A percentile compares a stretch with the other conserved stretches of the same genome.
phyloP scores from a whole-genome alignment of 2,888 invertebrate genomes.

The Deilephila porcellus region DNA sequence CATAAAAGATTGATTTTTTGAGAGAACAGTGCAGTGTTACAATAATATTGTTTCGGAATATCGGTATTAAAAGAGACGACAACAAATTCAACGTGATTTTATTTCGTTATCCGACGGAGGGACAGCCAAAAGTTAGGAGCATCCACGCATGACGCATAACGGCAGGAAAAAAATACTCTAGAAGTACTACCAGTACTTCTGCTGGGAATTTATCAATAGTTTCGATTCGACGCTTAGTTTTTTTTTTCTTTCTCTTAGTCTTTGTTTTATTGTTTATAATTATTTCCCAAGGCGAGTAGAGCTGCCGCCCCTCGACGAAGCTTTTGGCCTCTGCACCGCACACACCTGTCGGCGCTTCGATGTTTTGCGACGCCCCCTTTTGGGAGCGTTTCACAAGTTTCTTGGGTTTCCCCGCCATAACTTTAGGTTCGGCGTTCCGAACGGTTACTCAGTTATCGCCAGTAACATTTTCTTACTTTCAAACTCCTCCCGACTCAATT shows the following conservation, averaged over 20 bases:
- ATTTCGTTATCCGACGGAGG: background rate
- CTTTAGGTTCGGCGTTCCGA: no score
- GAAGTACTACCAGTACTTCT: background rate
- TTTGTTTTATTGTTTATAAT: no score
- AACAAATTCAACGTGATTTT: background rate
- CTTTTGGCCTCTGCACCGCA: no score
- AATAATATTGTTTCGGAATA: background rate
- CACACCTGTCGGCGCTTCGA: no score
- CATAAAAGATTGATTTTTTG: background rate
- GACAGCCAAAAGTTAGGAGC: background rate
- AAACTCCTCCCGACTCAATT: background rate
- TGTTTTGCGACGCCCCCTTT: no score
- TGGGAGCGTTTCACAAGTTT: no score
- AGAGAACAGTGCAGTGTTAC: background rate
- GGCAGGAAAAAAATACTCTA: background rate
- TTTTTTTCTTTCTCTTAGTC: no score
- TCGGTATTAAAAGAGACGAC: background rate
- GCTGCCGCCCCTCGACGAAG: no score
- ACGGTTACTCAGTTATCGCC: background rate
- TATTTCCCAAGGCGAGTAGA: no score
- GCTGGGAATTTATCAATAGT: accelerated
- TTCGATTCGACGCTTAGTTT: background rate
- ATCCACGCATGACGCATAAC: background rate
- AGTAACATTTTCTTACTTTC: background rate
- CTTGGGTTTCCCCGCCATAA: no score